Percentiles rank a stretch among this genome's conserved stretches.
phyloP scores from a whole-genome alignment of 2,113 vertebrate genomes.

The Hemibagrus wyckioides region DNA sequence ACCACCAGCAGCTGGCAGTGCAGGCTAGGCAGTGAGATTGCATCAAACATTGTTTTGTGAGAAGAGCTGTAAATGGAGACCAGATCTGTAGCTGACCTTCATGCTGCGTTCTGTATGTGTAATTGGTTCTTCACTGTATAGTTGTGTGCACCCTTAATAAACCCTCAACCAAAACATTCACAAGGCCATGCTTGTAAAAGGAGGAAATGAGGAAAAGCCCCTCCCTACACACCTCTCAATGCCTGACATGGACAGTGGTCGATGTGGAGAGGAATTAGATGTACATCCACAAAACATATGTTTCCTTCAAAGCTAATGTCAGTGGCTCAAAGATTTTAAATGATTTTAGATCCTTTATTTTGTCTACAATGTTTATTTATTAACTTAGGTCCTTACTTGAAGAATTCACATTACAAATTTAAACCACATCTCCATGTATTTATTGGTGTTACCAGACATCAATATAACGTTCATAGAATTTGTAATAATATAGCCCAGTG shows the following conservation, averaged over 20 bases:
- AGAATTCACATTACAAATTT: background rate
- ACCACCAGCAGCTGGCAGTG: constrained; percentile 24
- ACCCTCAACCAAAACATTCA: constrained; percentile 10
- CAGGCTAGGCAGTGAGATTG: background rate
- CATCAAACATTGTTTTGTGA: background rate
- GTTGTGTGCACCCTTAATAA: constrained; percentile 3
- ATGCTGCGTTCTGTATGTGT: constrained; percentile 26
- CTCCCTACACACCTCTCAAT: background rate
- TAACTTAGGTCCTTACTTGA: background rate
- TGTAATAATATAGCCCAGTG: background rate
- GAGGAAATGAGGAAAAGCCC: background rate
- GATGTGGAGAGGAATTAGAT: background rate
- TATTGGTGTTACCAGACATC: background rate
- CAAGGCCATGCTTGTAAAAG: constrained; percentile 15
- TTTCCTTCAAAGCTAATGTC: background rate
- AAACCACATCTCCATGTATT: background rate
- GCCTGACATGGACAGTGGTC: background rate
- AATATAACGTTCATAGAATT: background rate
- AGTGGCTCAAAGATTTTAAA: background rate
- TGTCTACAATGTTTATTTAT: background rate
- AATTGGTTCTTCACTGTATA: constrained; percentile 19
- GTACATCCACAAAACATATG: background rate
- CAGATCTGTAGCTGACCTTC: constrained; percentile 21
- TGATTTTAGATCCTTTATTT: constrained; percentile 1
- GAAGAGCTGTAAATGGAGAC: constrained; percentile 3